These are phyloP conservation scores for Idaea straminata DNA, from an alignment of 2,888 invertebrate genomes.

Conservation along the genomic window DNA sequence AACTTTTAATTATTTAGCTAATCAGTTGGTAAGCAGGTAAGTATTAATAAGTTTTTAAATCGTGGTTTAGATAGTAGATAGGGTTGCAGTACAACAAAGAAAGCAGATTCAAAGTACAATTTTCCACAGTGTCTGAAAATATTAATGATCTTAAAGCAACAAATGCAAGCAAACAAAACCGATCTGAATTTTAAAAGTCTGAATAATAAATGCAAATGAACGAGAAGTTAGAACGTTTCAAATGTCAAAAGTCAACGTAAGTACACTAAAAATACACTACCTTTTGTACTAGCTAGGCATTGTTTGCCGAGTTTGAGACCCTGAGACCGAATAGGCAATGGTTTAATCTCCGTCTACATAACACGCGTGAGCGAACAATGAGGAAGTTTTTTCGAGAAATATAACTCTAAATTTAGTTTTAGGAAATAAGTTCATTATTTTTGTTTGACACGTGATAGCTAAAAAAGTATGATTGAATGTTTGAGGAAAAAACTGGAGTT, in stretches of 20 bases:
- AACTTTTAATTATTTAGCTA: not conserved
- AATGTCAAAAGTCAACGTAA: not conserved
- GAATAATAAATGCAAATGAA: not conserved
- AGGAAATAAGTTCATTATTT: not conserved
- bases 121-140: no score
- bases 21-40: not conserved
- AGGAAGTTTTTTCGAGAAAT: slow-evolving; percentile 13
- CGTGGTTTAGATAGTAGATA: not conserved
- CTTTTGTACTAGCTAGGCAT: not conserved
- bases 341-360: slow-evolving; percentile 11
- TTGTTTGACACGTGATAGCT: no score
- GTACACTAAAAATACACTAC: not conserved
- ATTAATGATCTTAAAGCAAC: not conserved
- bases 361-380: slow-evolving; percentile 16
- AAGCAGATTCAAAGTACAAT: no score
- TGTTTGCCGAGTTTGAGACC: slow-evolving; percentile 10
- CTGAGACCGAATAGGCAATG: slow-evolving; percentile 13
- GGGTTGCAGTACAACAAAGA: no score
- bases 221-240: not conserved
- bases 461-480: no score
- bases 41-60: not conserved
- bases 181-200: not conserved
- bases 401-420: slow-evolving; percentile 10
- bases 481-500: no score
- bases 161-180: not conserved